phyloP scores from a whole-genome alignment of 2,888 invertebrate genomes.

The Serrognathus titanus region DNA sequence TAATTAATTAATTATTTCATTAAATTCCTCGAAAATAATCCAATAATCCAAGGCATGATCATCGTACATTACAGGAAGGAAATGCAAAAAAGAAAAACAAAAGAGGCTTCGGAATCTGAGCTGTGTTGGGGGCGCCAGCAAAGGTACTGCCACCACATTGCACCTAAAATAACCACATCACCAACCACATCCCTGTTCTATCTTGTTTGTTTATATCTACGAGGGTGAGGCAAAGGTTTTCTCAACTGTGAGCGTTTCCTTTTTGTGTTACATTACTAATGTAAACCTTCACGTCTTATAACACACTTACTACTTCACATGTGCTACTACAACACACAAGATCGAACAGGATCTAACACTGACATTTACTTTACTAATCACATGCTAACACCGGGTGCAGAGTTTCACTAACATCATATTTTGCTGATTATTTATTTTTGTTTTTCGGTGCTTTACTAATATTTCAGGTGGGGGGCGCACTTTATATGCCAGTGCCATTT shows the following conservation, averaged over 20 bases:
- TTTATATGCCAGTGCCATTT: not conserved
- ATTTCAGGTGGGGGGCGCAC: not conserved
- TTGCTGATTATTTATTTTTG: not conserved
- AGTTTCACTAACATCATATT: not conserved
- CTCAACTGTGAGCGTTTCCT: conserved; percentile 3
- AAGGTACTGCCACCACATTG: conserved; percentile 47
- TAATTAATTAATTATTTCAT: not conserved
- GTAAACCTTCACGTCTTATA: conserved; percentile 3
- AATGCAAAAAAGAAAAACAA: conserved; percentile 49
- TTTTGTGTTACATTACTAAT: conserved; percentile 8
- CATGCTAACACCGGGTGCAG: conserved; percentile 4
- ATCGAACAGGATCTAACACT: conserved; percentile 25
- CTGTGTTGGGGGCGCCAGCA: conserved; percentile 57
- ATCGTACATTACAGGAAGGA: conserved; percentile 45
- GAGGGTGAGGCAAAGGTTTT: not conserved
- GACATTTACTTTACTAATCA: conserved; percentile 21
- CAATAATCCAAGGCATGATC: conserved; percentile 27
- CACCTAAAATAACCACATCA: conserved; percentile 22
- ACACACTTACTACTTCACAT: conserved; percentile 5
- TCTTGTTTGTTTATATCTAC: conserved; percentile 21
- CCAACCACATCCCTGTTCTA: conserved; percentile 21
- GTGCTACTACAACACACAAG: conserved; percentile 22
- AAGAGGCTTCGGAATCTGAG: conserved; percentile 63
- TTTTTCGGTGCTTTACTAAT: not conserved
- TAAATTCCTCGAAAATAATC: too few relatives aligned